Evolutionary conservation across 2,797 vertebrate species (phyloP).

Genomic region (Typhlichthys subterraneus): DNA sequence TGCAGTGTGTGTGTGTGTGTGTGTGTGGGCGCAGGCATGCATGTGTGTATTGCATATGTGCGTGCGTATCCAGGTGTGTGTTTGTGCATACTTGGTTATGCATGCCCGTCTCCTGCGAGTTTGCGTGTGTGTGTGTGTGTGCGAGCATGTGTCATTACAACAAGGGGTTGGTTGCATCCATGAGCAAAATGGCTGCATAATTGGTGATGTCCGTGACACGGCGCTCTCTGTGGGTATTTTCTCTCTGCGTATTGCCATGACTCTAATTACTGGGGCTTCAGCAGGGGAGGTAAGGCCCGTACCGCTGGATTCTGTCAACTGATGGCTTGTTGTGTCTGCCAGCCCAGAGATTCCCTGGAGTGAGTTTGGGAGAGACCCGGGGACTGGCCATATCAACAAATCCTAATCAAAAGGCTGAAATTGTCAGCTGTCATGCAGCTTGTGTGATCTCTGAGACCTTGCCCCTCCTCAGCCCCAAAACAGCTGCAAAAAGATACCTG

Average conservation of each 20-base stretch:
- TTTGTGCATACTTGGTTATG: not conserved
- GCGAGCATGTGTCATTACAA: constrained; percentile 60
- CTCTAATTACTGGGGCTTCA: constrained; percentile 81
- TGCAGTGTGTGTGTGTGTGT: constrained; percentile 31
- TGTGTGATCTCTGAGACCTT: constrained; percentile 78
- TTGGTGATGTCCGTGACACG: constrained; percentile 80
- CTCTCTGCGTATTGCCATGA: constrained; percentile 77
- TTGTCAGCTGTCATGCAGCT: constrained; percentile 85
- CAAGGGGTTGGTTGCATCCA: constrained; percentile 70
- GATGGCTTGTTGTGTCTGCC: constrained; percentile 69
- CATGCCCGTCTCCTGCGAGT: constrained; percentile 1
- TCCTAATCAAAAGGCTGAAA: constrained; percentile 84
- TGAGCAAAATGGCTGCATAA: constrained; percentile 82
- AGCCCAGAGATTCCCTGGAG: constrained; percentile 80
- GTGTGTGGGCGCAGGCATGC: not conserved
- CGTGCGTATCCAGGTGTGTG: not conserved
- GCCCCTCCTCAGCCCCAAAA: constrained; percentile 59
- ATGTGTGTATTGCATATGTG: not conserved
- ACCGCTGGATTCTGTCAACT: constrained; percentile 77
- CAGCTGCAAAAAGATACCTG: constrained; percentile 54
- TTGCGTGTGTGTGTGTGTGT: constrained; percentile 45
- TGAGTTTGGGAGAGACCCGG: constrained; percentile 78
- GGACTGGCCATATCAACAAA: constrained; percentile 82
- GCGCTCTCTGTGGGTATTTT: constrained; percentile 77
- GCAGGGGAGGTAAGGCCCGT: constrained; percentile 70